These are phyloP conservation scores for Strix uralensis DNA, from an alignment of 2,113 vertebrate species.

Conservation along the genomic window DNA sequence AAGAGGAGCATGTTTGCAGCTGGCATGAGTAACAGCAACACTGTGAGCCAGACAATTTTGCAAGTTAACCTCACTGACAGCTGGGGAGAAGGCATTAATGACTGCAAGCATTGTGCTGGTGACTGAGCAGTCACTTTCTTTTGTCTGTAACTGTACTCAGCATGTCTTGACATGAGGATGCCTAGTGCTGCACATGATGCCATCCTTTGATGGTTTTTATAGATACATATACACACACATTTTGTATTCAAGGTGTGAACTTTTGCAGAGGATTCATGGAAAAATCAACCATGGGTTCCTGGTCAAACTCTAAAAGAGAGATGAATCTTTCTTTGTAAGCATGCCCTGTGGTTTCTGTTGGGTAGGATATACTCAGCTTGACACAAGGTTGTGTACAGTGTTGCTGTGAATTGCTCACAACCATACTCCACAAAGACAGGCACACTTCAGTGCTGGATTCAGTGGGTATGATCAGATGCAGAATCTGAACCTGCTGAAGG, in stretches of 20 bases:
- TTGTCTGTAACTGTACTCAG: not conserved
- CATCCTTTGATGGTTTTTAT: not conserved
- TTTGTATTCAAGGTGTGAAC: not conserved
- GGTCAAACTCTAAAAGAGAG: not conserved
- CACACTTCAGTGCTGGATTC: not conserved
- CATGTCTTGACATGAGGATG: not conserved
- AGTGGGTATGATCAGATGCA: not conserved
- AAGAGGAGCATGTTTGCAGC: not conserved
- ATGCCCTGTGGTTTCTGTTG: not conserved
- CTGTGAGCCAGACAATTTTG: not conserved
- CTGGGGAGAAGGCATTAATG: not conserved
- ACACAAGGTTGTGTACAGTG: not conserved
- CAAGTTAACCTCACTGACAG: not conserved
- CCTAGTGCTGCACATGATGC: not conserved
- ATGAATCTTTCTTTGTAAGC: not conserved
- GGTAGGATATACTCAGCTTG: not conserved
- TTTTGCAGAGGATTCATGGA: not conserved
- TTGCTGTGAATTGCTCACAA: not conserved
- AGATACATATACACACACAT: not conserved
- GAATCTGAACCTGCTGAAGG: not conserved
- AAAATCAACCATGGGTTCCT: not conserved
- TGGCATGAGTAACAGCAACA: not conserved
- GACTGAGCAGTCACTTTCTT: not conserved
- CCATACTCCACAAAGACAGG: accelerated
- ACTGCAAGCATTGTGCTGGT: not conserved